Evolutionary conservation across 2,888 invertebrate genomes (phyloP).

Genomic region (Pristionchus entomophagus): DNA sequence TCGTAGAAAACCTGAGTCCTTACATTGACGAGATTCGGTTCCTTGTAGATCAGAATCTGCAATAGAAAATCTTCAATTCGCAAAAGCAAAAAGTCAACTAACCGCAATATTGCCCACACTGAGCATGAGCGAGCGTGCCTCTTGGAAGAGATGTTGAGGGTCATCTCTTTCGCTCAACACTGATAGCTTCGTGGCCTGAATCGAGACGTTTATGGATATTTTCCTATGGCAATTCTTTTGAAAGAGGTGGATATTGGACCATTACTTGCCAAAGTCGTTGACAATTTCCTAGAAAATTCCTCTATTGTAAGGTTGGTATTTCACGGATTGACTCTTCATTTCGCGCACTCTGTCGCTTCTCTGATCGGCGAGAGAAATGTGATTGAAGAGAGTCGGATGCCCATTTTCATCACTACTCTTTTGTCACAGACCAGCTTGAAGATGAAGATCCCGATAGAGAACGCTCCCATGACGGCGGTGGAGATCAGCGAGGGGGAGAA

Average conservation of each 20-base stretch:
- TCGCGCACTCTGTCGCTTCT: too few species aligned
- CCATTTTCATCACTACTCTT: too few species aligned
- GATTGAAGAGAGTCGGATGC: too few species aligned
- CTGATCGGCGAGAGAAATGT: too few species aligned
- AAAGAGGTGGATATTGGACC: too few species aligned
- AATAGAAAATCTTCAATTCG: not conserved
- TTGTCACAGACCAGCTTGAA: not conserved
- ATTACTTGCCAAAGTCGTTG: too few species aligned
- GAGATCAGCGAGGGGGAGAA: not conserved
- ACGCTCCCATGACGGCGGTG: not conserved
- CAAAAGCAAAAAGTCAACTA: not conserved
- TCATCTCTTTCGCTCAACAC: slow-evolving; percentile 33
- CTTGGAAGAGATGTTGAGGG: slow-evolving; percentile 44
- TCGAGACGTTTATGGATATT: too few species aligned
- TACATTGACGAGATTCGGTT: slow-evolving; percentile 31
- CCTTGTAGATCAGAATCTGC: slow-evolving; percentile 30
- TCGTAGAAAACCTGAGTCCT: too few species aligned
- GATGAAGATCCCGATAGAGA: not conserved
- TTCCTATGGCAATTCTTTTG: too few species aligned
- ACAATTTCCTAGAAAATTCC: too few species aligned
- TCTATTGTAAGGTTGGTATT: too few species aligned
- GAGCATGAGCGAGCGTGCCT: slow-evolving; percentile 11
- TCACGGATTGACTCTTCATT: too few species aligned
- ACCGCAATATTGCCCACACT: slow-evolving; percentile 36
- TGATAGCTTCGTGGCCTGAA: not conserved